Evolutionary conservation across 2,888 invertebrate species (phyloP).

Genomic region (Melieria omissa): DNA sequence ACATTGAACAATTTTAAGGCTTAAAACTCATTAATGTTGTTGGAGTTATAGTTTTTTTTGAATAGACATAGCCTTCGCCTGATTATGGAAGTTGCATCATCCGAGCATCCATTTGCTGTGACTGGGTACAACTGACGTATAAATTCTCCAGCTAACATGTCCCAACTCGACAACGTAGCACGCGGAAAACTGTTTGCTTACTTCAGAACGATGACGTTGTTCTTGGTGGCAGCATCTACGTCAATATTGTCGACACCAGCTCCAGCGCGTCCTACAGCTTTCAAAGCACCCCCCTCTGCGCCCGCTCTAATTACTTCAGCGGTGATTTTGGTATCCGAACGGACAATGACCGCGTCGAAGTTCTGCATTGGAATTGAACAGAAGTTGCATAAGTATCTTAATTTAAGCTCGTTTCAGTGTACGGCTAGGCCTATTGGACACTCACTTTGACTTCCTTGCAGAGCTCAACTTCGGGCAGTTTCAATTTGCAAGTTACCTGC

Average conservation of each 20-base stretch:
- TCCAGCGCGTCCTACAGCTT: slow-evolving; percentile 95
- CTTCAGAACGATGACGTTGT: slow-evolving; percentile 93
- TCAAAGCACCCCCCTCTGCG: slow-evolving; percentile 75
- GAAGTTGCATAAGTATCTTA: not conserved
- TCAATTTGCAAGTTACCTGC: slow-evolving; percentile 75
- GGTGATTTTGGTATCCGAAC: slow-evolving; percentile 95
- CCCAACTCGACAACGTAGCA: too few relatives aligned
- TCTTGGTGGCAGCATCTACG: slow-evolving; percentile 82
- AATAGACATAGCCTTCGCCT: slow-evolving; percentile 52
- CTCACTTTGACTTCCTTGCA: slow-evolving; percentile 85
- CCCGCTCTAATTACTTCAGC: slow-evolving; percentile 84
- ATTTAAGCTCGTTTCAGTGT: not conserved
- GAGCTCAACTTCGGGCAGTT: slow-evolving; percentile 82
- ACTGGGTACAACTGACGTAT: too few relatives aligned
- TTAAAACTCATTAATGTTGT: not conserved
- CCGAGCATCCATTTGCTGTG: not conserved
- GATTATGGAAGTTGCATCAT: slow-evolving; percentile 38
- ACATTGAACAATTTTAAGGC: not conserved
- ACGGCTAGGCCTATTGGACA: slow-evolving; percentile 30
- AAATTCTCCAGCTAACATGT: too few relatives aligned
- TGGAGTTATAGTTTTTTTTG: slow-evolving; percentile 50
- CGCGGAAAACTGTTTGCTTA: slow-evolving; percentile 68
- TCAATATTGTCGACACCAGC: slow-evolving; percentile 99
- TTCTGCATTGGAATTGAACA: slow-evolving; percentile 70
- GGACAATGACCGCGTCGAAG: slow-evolving; percentile 90